Evolutionary conservation across 2,113 vertebrate genomes (phyloP).

Genomic region (Salvator merianae): DNA sequence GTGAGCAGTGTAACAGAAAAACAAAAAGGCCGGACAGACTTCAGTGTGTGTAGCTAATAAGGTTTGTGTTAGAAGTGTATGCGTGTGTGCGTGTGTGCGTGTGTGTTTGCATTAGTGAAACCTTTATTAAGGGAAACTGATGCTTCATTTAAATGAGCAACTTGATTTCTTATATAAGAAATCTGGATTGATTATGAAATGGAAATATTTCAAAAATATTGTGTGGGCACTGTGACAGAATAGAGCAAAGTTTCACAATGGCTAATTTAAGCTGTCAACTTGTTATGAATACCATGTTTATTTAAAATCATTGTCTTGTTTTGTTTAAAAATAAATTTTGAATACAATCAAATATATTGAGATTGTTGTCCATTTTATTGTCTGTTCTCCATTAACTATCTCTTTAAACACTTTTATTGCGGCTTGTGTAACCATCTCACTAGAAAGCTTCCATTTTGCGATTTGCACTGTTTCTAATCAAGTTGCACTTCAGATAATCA

Average conservation of each 20-base stretch:
- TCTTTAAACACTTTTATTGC: background rate
- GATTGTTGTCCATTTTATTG: slow-evolving; percentile 21
- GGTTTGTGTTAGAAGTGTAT: slow-evolving; percentile 62
- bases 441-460: background rate
- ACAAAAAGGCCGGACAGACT: slow-evolving; percentile 77
- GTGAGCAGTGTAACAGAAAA: slow-evolving; percentile 71
- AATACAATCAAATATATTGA: slow-evolving; percentile 71
- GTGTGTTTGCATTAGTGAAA: slow-evolving; percentile 71
- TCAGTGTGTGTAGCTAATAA: slow-evolving; percentile 63
- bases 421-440: background rate
- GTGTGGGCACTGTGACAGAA: slow-evolving; percentile 69
- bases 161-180: slow-evolving; percentile 61
- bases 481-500: background rate
- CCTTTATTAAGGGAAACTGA: slow-evolving; percentile 70
- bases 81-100: slow-evolving; percentile 60
- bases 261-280: slow-evolving; percentile 64
- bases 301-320: slow-evolving; percentile 80
- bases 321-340: slow-evolving; percentile 82
- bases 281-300: slow-evolving; percentile 70
- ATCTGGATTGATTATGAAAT: slow-evolving; percentile 57
- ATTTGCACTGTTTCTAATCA: background rate
- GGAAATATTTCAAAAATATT: slow-evolving; percentile 62
- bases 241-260: slow-evolving; percentile 58
- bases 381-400: background rate
- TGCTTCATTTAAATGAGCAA: slow-evolving; percentile 69